Evolutionary conservation across 2,797 vertebrate species (phyloP).

Genomic region (Paedocypris micromegethes): DNA sequence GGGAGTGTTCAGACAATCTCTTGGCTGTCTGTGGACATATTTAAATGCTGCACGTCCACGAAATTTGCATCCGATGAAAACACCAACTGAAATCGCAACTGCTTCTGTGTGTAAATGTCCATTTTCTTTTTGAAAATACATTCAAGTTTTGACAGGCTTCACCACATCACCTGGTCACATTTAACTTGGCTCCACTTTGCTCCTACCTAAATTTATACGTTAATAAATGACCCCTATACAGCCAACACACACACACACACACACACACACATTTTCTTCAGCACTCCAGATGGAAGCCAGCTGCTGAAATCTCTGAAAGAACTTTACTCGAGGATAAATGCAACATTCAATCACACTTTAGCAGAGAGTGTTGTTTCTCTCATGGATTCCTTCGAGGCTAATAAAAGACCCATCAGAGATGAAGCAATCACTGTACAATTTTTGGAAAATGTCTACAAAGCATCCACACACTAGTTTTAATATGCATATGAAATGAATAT

Average conservation of each 20-base stretch:
- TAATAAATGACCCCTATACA: slow-evolving; percentile 18
- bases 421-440: slow-evolving; percentile 56
- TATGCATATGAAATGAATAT: slow-evolving; percentile 54
- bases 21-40: neutral
- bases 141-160: neutral
- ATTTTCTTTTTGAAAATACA: neutral
- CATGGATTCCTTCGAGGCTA: slow-evolving; percentile 54
- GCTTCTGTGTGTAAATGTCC: slow-evolving; percentile 2
- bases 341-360: slow-evolving; percentile 52
- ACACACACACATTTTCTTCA: slow-evolving; percentile 35
- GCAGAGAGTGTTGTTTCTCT: slow-evolving; percentile 49
- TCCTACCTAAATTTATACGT: slow-evolving; percentile 31
- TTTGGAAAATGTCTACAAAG: slow-evolving; percentile 54
- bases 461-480: slow-evolving; percentile 47
- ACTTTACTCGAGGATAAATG: slow-evolving; percentile 54
- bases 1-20: neutral
- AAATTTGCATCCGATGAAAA: slow-evolving; percentile 9
- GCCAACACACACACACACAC: slow-evolving; percentile 5
- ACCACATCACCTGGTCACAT: slow-evolving; percentile 6
- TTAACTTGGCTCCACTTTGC: slow-evolving; percentile 27
- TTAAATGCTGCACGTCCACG: slow-evolving; percentile 1
- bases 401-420: slow-evolving; percentile 56
- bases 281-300: slow-evolving; percentile 53
- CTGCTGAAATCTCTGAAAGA: slow-evolving; percentile 50
- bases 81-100: slow-evolving; percentile 1